Base-by-base conservation (phyloP, 1,140 invertebrate genomes). In the Lordiphosa clarofinis region DNA sequence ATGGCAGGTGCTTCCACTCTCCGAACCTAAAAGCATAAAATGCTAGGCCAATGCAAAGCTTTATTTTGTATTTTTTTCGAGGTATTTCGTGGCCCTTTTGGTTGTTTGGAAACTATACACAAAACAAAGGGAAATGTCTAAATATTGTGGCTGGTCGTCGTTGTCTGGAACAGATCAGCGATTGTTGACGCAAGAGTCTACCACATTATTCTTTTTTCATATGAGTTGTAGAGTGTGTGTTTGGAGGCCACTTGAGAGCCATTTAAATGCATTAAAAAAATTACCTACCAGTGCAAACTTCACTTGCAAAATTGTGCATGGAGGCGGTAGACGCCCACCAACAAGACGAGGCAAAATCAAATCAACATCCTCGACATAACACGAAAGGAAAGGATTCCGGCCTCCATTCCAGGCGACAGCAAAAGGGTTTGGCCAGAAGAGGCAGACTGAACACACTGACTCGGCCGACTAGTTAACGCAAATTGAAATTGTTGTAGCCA, bases 161-260 rank as follows among this genome's bases (percentile, higher is more conserved):
- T 44, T n/a, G 55, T 43, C 43, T 39, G 62, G 43, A 35, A 40
- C 15, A 39, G 28, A 24, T 54, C 40, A 49, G 28, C 61, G 40
- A n/a, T 50, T 35, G 31, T 21, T 12, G 52, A 46, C 48, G 44
- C 54, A 75, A 62, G 61, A 57, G 73, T 49, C 49, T 47, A 47
- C 31, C 39, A 52, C 64, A 56, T 73, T 69, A 63, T 46, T n/a
- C 4, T 68, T 76, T 68, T 62, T 55, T 43, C 46, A 33, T 61
- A 49, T 58, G 46, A 56, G 24, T 40, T 48, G 21, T 49, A 36
- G 42, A 15, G 9, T 40, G 43, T 46, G 61, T 50, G 61, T 64
- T 61, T 65, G 62, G 73, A 58, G 59, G 75, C 70, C 74, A 78
- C 74, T 78, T 78, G 74, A 81, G 74, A 81, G 74, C n/a, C 75